A percentile compares a stretch with the other conserved stretches of the same genome.
Conservation (phyloP, 1,140 invertebrate species). For the Telenomus remus region DNA sequence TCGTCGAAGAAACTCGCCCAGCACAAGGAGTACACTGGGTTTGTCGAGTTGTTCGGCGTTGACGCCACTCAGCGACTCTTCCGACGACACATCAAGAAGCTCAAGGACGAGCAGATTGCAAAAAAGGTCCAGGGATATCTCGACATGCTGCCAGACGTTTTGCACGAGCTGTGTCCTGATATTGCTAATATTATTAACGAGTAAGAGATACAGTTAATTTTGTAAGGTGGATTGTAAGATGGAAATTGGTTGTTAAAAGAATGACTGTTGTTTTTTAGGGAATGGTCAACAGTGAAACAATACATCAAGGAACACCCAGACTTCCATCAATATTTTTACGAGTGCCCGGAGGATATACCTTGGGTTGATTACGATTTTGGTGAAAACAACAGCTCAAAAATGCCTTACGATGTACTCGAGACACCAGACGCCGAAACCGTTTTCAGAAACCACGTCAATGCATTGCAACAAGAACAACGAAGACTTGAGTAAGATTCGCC, state of each 20-base stretch:
- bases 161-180: slow-evolving; percentile 90
- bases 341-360: slow-evolving; percentile 84
- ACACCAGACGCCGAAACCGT: slow-evolving; percentile 93
- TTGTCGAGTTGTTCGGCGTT: slow-evolving; percentile 92
- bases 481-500: slow-evolving; percentile 88
- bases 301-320: slow-evolving; percentile 91
- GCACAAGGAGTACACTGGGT: slow-evolving; percentile 92
- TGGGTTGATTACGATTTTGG: slow-evolving; percentile 88
- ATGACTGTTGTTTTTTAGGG: slow-evolving; percentile 75
- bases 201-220: slow-evolving; percentile 72
- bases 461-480: slow-evolving; percentile 91
- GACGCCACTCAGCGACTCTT: slow-evolving; percentile 89
- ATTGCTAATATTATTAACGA: slow-evolving; percentile 84
- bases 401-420: slow-evolving; percentile 93
- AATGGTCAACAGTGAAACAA: slow-evolving; percentile 90
- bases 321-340: slow-evolving; percentile 93
- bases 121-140: slow-evolving; percentile 88
- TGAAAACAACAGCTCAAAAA: slow-evolving; percentile 81
- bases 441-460: slow-evolving; percentile 93
- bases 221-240: no score
- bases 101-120: slow-evolving; percentile 90
- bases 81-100: slow-evolving; percentile 86
- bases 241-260: no score
- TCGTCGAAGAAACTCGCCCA: slow-evolving; percentile 90
- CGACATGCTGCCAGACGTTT: slow-evolving; percentile 85